phyloP scores from a whole-genome alignment of 2,797 vertebrate genomes.

The Chelonia mydas region DNA sequence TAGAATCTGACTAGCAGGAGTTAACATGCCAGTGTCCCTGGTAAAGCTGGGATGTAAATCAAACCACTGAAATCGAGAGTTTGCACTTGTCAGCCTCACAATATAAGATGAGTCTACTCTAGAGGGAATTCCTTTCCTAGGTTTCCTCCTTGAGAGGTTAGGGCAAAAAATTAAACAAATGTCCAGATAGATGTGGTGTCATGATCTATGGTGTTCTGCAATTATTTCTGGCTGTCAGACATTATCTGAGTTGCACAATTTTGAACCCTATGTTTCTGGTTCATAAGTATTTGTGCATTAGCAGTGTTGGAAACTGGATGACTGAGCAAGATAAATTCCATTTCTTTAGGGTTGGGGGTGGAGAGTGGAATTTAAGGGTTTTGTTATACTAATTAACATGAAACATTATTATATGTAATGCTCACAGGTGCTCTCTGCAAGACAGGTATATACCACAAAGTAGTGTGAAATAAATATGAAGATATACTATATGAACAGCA shows the following conservation, averaged over 20 bases:
- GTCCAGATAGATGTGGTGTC: conserved; percentile 12
- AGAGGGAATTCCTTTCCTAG: conserved; percentile 14
- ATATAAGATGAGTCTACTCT: not conserved
- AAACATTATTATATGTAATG: not conserved
- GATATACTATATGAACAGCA: not conserved
- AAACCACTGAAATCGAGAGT: fast-evolving
- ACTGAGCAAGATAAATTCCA: not conserved
- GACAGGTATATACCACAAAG: not conserved
- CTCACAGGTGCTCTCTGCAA: not conserved
- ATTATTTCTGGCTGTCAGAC: conserved; percentile 21
- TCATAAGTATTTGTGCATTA: not conserved
- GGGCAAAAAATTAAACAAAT: not conserved
- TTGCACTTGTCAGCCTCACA: not conserved
- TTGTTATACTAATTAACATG: not conserved
- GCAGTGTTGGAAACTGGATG: conserved; percentile 12
- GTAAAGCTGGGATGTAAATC: not conserved
- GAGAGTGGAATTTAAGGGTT: not conserved
- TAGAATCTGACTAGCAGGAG: not conserved
- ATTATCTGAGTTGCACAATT: not conserved
- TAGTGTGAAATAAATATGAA: not conserved
- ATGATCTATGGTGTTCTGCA: not conserved
- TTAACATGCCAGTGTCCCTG: not conserved
- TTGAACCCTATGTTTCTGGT: not conserved
- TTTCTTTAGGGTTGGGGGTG: conserved; percentile 7
- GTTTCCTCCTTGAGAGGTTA: not conserved